These are phyloP conservation scores for Diplogasteroides magnus DNA, from an alignment of 1,140 invertebrate species.

Conservation along the genomic window DNA sequence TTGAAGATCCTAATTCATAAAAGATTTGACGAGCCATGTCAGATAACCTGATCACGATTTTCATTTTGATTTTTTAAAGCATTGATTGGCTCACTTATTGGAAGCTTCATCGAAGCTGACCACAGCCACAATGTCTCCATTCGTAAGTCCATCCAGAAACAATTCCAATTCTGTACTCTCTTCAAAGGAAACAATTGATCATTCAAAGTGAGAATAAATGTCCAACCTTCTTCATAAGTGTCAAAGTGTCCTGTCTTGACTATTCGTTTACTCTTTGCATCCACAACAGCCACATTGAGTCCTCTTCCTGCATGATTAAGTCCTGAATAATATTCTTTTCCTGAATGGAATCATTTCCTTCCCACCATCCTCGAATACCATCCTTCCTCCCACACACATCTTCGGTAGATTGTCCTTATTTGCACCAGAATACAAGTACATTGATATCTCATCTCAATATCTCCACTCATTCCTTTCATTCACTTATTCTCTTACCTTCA, in stretches of 20 bases:
- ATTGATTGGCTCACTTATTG: slow-evolving; percentile 43
- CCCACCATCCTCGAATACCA: slow-evolving; percentile 8
- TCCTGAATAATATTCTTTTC: too few relatives aligned
- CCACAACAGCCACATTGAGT: slow-evolving; percentile 58
- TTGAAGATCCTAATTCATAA: slow-evolving; percentile 60
- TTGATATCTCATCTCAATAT: slow-evolving; percentile 19
- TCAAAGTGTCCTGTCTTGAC: slow-evolving; percentile 56
- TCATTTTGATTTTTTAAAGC: too few relatives aligned
- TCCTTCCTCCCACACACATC: slow-evolving; percentile 25
- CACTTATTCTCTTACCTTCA: slow-evolving; percentile 5
- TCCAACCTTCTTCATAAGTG: slow-evolving; percentile 60
- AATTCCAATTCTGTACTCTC: slow-evolving; percentile 56
- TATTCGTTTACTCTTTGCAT: slow-evolving; percentile 50
- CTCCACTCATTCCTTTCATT: too few relatives aligned
- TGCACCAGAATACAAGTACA: slow-evolving; percentile 28
- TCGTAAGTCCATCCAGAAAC: slow-evolving; percentile 57
- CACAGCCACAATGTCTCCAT: slow-evolving; percentile 57
- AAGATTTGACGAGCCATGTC: slow-evolving; percentile 56
- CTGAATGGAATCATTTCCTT: too few relatives aligned
- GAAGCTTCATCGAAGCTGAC: slow-evolving; percentile 59
- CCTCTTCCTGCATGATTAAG: slow-evolving; percentile 59
- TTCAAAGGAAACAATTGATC: not conserved
- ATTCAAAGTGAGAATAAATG: too few relatives aligned
- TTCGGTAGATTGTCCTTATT: slow-evolving; percentile 32
- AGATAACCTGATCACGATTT: slow-evolving; percentile 40